A percentile compares a stretch with the other conserved stretches of the same genome.
Conservation (phyloP, 2,113 vertebrate species). For the Archilochus colubris region DNA sequence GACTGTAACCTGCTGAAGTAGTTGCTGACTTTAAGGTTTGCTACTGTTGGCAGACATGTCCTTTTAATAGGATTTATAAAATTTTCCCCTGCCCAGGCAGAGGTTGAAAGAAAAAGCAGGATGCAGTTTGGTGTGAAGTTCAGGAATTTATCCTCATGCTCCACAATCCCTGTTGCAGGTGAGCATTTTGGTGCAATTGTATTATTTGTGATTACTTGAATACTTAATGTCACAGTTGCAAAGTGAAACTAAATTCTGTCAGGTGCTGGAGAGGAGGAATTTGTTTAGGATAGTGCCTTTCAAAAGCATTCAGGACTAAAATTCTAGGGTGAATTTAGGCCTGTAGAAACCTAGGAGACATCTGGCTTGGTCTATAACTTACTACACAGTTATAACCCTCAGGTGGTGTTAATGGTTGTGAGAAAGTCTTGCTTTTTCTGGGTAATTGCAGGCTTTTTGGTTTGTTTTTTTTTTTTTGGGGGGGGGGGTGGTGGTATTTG, state of each 20-base stretch:
- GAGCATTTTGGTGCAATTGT: not conserved
- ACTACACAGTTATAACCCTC: not conserved
- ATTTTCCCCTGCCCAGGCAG: not conserved
- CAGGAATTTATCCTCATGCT: not conserved
- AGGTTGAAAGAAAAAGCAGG: not conserved
- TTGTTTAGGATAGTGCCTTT: not conserved
- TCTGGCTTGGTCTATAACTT: not conserved
- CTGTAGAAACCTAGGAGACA: not conserved
- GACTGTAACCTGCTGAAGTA: not conserved
- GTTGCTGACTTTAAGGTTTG: not conserved
- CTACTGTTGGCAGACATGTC: not conserved
- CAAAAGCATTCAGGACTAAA: not conserved
- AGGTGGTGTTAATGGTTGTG: fast-evolving
- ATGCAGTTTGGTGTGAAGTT: not conserved
- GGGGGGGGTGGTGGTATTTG: no score
- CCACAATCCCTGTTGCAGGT: not conserved
- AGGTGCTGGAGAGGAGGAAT: not conserved
- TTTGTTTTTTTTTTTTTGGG: no score
- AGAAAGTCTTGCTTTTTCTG: not conserved
- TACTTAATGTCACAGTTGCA: not conserved
- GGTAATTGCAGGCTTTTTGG: not conserved
- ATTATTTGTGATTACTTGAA: not conserved
- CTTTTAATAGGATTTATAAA: not conserved
- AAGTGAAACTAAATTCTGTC: not conserved
- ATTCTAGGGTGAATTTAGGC: not conserved